phyloP scores from a whole-genome alignment of 2,888 invertebrate species.

The Pycnomerus fuliginosus region DNA sequence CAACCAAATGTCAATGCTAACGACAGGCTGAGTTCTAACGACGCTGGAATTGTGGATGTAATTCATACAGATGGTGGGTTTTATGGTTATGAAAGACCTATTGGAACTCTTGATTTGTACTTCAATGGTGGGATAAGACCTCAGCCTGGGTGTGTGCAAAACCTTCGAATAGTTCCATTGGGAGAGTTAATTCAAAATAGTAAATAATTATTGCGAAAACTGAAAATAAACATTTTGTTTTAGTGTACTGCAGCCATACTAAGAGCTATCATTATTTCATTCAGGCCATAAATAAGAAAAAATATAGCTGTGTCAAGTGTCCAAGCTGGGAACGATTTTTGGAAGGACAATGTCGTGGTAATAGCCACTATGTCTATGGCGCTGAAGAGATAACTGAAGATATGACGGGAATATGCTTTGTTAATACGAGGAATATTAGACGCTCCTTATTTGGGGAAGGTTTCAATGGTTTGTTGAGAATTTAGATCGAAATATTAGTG shows the following conservation, averaged over 20 bases:
- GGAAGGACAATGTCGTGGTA: slow-evolving; percentile 19
- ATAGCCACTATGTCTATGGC: slow-evolving; percentile 19
- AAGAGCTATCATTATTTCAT: slow-evolving; percentile 33
- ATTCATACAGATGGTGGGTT: slow-evolving; percentile 71
- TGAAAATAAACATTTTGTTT: too few relatives aligned
- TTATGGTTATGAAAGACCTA: slow-evolving; percentile 59
- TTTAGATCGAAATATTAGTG: too few relatives aligned
- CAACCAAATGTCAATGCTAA: slow-evolving; percentile 32
- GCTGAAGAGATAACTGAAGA: slow-evolving; percentile 28
- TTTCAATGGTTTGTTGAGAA: too few relatives aligned
- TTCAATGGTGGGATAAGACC: slow-evolving; percentile 69
- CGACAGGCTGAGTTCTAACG: slow-evolving; percentile 65
- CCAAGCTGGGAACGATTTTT: slow-evolving; percentile 8
- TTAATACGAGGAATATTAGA: slow-evolving; percentile 8
- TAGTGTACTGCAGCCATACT: slow-evolving; percentile 37
- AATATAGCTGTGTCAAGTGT: slow-evolving; percentile 32
- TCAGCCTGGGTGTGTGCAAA: slow-evolving; percentile 65
- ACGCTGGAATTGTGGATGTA: slow-evolving; percentile 73
- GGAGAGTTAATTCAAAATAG: slow-evolving; percentile 13
- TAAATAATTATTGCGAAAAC: too few relatives aligned
- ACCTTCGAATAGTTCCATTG: slow-evolving; percentile 2
- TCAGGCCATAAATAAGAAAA: slow-evolving; percentile 32
- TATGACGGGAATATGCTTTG: slow-evolving; percentile 33
- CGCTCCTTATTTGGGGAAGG: too few relatives aligned
- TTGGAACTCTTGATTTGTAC: slow-evolving; percentile 76